Evolutionary conservation across 2,113 vertebrate genomes (phyloP).

Genomic region (Gulo gulo): DNA sequence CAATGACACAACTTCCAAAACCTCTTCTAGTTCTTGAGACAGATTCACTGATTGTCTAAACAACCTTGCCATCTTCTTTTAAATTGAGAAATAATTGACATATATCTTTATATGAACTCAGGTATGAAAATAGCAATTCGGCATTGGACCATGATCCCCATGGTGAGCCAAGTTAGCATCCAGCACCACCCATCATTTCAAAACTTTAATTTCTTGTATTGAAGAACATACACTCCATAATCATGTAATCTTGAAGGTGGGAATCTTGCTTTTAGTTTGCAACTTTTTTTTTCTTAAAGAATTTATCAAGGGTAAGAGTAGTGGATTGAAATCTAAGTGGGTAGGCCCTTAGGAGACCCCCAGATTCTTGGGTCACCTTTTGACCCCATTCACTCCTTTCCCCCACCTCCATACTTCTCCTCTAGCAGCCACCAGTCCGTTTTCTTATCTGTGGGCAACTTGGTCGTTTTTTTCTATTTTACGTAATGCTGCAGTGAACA

Average conservation of each 20-base stretch:
- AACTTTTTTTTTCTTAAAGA: background rate
- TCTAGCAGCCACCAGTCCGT: background rate
- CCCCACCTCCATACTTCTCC: background rate
- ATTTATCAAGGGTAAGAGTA: background rate
- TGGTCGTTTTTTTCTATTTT: background rate
- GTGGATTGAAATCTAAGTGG: background rate
- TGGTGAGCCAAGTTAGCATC: background rate
- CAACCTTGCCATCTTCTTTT: background rate
- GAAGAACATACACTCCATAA: background rate
- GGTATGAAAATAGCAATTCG: background rate
- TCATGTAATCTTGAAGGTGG: background rate
- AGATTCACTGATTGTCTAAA: background rate
- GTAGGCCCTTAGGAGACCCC: background rate
- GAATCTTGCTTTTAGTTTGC: background rate
- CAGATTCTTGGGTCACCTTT: background rate
- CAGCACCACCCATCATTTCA: background rate
- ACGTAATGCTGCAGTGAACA: background rate
- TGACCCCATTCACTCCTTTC: background rate
- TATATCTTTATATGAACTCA: background rate
- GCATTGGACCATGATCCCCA: background rate
- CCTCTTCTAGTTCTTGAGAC: background rate
- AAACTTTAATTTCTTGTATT: background rate
- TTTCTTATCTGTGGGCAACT: background rate
- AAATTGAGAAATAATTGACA: background rate
- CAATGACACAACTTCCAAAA: background rate